Percentiles rank a stretch among this genome's conserved stretches.
Conservation (phyloP, 2,888 invertebrate genomes). For the Zygaena filipendulae region DNA sequence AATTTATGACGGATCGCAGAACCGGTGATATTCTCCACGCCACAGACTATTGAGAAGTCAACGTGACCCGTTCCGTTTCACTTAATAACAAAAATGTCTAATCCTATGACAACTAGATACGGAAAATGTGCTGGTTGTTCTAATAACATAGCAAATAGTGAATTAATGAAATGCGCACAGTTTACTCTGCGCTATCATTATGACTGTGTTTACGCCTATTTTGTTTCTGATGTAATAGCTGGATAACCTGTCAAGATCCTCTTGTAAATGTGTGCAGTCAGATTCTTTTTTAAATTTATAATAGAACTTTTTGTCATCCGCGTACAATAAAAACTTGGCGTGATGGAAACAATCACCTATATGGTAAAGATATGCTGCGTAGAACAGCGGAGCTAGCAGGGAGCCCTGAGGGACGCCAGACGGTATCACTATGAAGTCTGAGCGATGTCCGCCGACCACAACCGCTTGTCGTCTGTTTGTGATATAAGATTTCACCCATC, state of each 20-base stretch:
- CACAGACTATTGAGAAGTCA: too few relatives aligned
- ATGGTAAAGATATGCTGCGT: constrained; percentile 2
- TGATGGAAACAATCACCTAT: constrained; percentile 1
- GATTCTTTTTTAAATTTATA: constrained; percentile 1
- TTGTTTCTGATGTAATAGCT: too few relatives aligned
- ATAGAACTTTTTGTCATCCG: constrained; percentile 8
- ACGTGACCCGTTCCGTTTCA: too few relatives aligned
- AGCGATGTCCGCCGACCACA: constrained; percentile 2
- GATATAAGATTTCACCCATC: constrained; percentile 13
- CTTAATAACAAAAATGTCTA: background rate
- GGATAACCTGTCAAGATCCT: too few relatives aligned
- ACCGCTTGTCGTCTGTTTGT: constrained; percentile 10
- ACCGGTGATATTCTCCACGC: too few relatives aligned
- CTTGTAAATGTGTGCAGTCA: too few relatives aligned
- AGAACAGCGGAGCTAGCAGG: constrained; percentile 1
- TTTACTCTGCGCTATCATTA: constrained; percentile 3
- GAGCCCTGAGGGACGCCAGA: constrained; percentile 3
- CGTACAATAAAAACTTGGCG: constrained; percentile 1
- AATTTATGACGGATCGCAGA: too few relatives aligned
- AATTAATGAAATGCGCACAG: too few relatives aligned
- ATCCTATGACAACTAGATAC: too few relatives aligned
- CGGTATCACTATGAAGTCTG: constrained; percentile 3
- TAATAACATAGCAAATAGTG: too few relatives aligned
- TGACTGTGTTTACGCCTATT: too few relatives aligned
- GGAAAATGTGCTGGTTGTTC: too few relatives aligned